Evolutionary conservation across 1,140 invertebrate genomes (phyloP), one percentile per base, ranked within the genome.

Genomic region (Cepaea nemoralis): DNA sequence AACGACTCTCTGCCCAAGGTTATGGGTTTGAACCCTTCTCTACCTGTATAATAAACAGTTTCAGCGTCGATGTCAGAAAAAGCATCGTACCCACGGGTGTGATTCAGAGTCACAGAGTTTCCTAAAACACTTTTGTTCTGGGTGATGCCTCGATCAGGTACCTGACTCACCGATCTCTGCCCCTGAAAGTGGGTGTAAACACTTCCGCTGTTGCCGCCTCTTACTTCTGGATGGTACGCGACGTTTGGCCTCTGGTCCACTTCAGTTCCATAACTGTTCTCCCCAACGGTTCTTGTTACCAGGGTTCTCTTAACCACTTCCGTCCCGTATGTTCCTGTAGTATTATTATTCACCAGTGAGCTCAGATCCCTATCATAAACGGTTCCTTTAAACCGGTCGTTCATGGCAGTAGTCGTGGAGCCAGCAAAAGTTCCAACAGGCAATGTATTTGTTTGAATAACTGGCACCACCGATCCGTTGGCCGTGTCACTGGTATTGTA

Each of bases 11-110:
- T 40, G n/a, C 12, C n/a, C 16, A 71, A 45, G 42, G 1, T 27
- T 2, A 50, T 31, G n/a, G 31, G 42, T 22, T 1, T n/a, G 73
- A 75, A 37, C 5, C 59, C 48, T 66, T 42, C 75, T 35, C 42
- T 55, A 16, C 75, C 75, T 2, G 48, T 77, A 55, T 77, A 77
- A 35, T 27, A 77, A 5, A 77, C 33, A 33, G 75, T 77, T 35
- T 77, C 75, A 19, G 31, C 35, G 19, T 77, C 35, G 19, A 66
- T 59, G 1, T 77, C 75, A 3, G 48, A 59, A 35, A 63, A 66
- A 35, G 27, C 75, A 35, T 66, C 75, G 33, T 48, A 35, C 39
- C 12, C 31, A 31, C 16, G 27, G 1, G 14, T 33, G 22, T n/a
- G 10, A 24, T 37, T 3, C 0, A 77, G 75, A 50, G 12, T 39